Percentiles rank a stretch among this genome's conserved stretches.
phyloP scores from a whole-genome alignment of 1,140 invertebrate species.

The Euwallacea fornicatus region DNA sequence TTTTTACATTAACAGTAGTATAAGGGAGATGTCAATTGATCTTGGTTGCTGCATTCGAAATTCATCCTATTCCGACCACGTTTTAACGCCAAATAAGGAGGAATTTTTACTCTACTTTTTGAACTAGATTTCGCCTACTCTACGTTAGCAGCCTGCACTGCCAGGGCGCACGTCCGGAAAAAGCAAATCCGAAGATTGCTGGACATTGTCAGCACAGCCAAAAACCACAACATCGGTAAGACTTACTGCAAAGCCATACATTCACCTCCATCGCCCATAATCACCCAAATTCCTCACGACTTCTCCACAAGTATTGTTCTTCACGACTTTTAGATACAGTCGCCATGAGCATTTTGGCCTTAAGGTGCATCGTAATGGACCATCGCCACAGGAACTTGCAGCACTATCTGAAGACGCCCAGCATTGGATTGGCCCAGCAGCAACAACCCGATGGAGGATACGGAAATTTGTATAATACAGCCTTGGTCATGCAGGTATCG shows the following conservation, averaged over 20 bases:
- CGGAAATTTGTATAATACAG: slow-evolving; percentile 78
- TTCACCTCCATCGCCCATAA: background rate
- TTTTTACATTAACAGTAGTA: background rate
- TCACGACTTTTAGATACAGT: slow-evolving; percentile 67
- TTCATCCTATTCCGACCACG: no score
- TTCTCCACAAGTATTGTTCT: slow-evolving; percentile 39
- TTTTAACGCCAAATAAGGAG: background rate
- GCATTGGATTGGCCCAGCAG: slow-evolving; percentile 71
- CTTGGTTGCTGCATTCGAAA: no score
- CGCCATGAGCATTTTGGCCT: slow-evolving; percentile 78
- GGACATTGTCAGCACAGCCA: slow-evolving; percentile 75
- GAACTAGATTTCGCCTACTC: slow-evolving; percentile 64
- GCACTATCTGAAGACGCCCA: slow-evolving; percentile 73
- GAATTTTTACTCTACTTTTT: background rate
- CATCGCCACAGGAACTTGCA: slow-evolving; percentile 76
- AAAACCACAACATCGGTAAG: slow-evolving; percentile 72
- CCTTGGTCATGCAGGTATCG: slow-evolving; percentile 72
- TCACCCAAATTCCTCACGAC: background rate
- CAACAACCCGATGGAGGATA: slow-evolving; percentile 80
- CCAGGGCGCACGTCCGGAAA: slow-evolving; percentile 77
- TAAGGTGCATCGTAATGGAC: slow-evolving; percentile 82
- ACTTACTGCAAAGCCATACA: background rate
- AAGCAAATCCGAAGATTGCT: slow-evolving; percentile 74
- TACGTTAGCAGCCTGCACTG: slow-evolving; percentile 71
- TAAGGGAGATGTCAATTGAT: no score